These are phyloP conservation scores for Pseudomyrmex concolor DNA, from an alignment of 1,140 invertebrate genomes.

Conservation along the genomic window DNA sequence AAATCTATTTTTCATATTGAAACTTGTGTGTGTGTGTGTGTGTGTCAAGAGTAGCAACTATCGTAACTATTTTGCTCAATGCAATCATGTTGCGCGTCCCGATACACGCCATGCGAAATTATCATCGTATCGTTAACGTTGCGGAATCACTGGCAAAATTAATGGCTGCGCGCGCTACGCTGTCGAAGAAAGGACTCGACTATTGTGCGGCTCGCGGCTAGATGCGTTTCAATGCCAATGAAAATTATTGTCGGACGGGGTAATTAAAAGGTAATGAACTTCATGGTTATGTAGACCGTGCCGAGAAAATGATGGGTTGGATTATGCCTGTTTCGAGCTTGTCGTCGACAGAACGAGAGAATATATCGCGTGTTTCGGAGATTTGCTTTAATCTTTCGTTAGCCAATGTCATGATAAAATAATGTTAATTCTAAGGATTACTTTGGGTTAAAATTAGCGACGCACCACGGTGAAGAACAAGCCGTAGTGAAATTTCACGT, in stretches of 20 bases:
- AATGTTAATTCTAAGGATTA: not conserved
- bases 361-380: not conserved
- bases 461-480: not conserved
- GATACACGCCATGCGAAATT: constrained; percentile 15
- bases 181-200: constrained; percentile 64
- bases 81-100: constrained; percentile 13
- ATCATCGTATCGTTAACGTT: constrained; percentile 60
- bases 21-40: not conserved
- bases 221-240: constrained; percentile 71
- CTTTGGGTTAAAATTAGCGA: not conserved
- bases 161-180: constrained; percentile 62
- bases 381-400: not conserved
- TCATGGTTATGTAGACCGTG: constrained; percentile 68
- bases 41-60: not conserved
- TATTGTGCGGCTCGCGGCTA: constrained; percentile 62
- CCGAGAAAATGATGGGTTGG: constrained; percentile 56
- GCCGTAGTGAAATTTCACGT: not conserved
- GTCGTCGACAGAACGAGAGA: constrained; percentile 10
- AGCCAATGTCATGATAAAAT: not conserved
- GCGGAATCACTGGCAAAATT: constrained; percentile 63
- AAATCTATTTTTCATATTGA: no score
- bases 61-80: not conserved
- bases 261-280: constrained; percentile 75
- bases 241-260: constrained; percentile 69
- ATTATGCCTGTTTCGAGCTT: constrained; percentile 14